phyloP scores from a whole-genome alignment of 2,113 vertebrate species.

The Hylia prasina region DNA sequence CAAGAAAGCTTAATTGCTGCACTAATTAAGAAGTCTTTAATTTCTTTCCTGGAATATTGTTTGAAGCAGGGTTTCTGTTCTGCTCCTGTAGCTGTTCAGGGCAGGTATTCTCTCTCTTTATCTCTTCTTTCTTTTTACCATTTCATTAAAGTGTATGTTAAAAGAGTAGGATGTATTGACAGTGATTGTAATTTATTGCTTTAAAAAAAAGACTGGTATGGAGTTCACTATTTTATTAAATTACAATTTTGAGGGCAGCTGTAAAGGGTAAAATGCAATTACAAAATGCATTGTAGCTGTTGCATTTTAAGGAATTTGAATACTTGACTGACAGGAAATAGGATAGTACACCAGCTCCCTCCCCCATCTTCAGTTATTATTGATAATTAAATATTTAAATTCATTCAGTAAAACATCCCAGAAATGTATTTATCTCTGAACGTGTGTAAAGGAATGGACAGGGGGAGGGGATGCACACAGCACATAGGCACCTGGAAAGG shows the following conservation, averaged over 20 bases:
- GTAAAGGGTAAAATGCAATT: slow-evolving; percentile 59
- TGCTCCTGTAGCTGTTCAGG: slow-evolving; percentile 65
- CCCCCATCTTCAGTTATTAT: slow-evolving; percentile 5
- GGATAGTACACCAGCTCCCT: neutral
- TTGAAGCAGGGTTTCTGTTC: slow-evolving; percentile 73
- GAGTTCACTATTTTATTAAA: slow-evolving; percentile 62
- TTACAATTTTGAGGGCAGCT: slow-evolving; percentile 56
- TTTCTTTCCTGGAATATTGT: slow-evolving; percentile 82
- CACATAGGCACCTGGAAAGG: slow-evolving; percentile 25
- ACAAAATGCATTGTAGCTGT: slow-evolving; percentile 65
- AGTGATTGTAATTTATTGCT: slow-evolving; percentile 65
- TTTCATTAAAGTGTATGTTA: slow-evolving; percentile 46
- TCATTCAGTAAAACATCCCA: neutral
- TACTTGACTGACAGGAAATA: slow-evolving; percentile 64
- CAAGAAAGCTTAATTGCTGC: slow-evolving; percentile 86
- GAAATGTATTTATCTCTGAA: slow-evolving; percentile 34
- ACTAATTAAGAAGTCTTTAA: slow-evolving; percentile 88
- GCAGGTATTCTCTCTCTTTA: slow-evolving; percentile 64
- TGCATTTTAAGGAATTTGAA: slow-evolving; percentile 50
- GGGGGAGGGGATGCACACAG: neutral
- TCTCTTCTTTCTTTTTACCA: neutral
- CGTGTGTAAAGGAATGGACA: neutral
- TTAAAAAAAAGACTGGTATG: slow-evolving; percentile 29
- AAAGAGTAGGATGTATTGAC: slow-evolving; percentile 42
- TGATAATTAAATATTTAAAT: slow-evolving; percentile 62